Evolutionary conservation across 1,140 invertebrate genomes (phyloP), one percentile per base, ranked within the genome.

Genomic region (Portunus trituberculatus): DNA sequence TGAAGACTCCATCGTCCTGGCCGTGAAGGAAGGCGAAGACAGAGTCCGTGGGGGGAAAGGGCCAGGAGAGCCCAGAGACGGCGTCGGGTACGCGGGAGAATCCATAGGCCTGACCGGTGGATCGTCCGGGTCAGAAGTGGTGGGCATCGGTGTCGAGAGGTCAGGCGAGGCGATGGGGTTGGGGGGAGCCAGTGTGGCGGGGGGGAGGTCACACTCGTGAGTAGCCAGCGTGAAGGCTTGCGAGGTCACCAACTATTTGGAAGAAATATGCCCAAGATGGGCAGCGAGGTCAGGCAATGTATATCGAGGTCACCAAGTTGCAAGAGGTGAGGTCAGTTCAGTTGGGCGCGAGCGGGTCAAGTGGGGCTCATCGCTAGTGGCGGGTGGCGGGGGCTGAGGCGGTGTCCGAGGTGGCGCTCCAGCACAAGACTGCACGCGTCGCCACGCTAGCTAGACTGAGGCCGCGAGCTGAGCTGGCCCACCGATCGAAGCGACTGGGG

Each of bases 401-500:
- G 93, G 91, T 90, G 93, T 39, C 84, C 67, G 90, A 95, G 95
- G 93, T 94, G 84, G 93, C 87, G 93, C 91, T 91, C 93, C 93
- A 84, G 89, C 91, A 94, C 93, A 93, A 96, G 93, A 96, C 95
- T 96, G 95, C 95, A 94, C 95, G 95, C 95, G 93, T 91, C 95
- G 93, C 95, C 91, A 96, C 93, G 92, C 93, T 92, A 96, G 95
- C 93, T 89, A 94, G 93, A 96, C 95, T 94, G 95, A 96, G 95
- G 93, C 93, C 93, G 95, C 95, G 95, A 95, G 95, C 91, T 94
- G 93, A 96, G 95, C 95, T 96, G 95, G 93, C 95, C 95, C 59
- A 94, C 48, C 95, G 95, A 96, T 96, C 95, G 95, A 96, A 96
- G 95, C 95, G 93, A 95, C 93, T 96, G 93, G 93, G 93, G 95